These are phyloP conservation scores for Trichoplusia ni DNA, from an alignment of 1,140 invertebrate genomes.

Conservation along the genomic window DNA sequence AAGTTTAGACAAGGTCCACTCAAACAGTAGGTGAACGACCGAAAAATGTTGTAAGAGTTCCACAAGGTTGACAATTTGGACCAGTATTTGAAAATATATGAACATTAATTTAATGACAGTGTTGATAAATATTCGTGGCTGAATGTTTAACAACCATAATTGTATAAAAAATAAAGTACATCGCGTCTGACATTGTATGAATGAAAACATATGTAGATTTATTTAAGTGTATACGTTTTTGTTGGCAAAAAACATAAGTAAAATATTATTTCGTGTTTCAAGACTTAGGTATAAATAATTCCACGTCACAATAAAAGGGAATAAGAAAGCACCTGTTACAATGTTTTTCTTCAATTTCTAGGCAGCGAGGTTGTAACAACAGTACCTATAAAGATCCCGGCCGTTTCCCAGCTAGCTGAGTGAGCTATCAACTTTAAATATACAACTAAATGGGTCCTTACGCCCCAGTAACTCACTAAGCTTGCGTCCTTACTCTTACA, in stretches of 20 bases:
- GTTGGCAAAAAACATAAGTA: too few relatives aligned
- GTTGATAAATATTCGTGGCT: not conserved
- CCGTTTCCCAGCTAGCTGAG: not conserved
- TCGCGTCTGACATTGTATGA: too few relatives aligned
- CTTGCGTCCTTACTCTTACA: too few relatives aligned
- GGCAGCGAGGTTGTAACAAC: not conserved
- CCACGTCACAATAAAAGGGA: not conserved
- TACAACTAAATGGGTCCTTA: too few relatives aligned
- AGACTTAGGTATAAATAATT: not conserved
- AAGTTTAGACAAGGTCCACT: conserved; percentile 28
- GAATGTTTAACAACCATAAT: not conserved
- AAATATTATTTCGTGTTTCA: not conserved
- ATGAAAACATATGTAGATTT: too few relatives aligned
- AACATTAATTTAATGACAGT: conserved; percentile 6
- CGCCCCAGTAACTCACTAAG: too few relatives aligned
- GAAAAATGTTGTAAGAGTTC: conserved; percentile 27
- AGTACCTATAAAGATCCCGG: not conserved
- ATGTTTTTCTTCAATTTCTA: not conserved
- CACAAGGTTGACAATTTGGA: conserved; percentile 20
- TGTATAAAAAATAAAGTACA: not conserved
- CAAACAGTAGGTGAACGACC: conserved; percentile 22
- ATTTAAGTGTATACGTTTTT: too few relatives aligned
- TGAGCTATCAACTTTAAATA: too few relatives aligned
- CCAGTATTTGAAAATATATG: conserved; percentile 11
- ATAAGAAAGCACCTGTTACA: not conserved